Base-by-base conservation (phyloP, 2,797 vertebrate genomes). In the Rhodeus uyekii region DNA sequence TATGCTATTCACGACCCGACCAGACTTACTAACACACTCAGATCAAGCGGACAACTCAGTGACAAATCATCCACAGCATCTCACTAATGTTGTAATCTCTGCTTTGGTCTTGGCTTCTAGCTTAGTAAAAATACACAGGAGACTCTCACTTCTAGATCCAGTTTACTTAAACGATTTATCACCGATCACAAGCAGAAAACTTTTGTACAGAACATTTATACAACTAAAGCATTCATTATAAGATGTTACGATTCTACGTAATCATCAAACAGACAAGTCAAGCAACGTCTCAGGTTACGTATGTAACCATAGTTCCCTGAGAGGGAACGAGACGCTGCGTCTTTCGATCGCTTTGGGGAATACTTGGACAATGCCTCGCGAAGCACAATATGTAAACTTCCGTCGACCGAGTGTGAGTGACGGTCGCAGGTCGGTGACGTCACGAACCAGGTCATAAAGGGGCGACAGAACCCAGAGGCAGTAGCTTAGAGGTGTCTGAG, bases 1-100 rank as follows among this genome's bases (percentile, higher is more conserved):
- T 8, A 27, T 16, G 65, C 38, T 7, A 18, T 29, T 71, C 42
- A 22, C 10, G 3, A 50, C 69, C 44, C 32, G 42, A 71, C 67
- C 67, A 44, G 67, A 69, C 42, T 65, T n/a, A 55, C 24, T 24
- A 55, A 55, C 53, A 13, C 53, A 12, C 53, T 36, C 44, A 32
- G 68, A 50, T 50, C 68, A 44, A 50, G 68, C 27, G 68, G 44
- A 48, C 68, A 50, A 32, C 10, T 34, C 29, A 22, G 18, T 1
- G 19, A 29, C 69, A 50, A 71, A 71, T 27, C 27, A 48, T 71
- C 27, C 44, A 22, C 27, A 48, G 68, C 44, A 72, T 72, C 42
- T 72, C 44, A 50, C 69, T 50, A 72, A 72, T 72, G 44, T n/a
- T 72, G 69, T 72, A 72, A 72, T 72, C 69, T 50, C 29, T 50